Evolutionary conservation across 2,113 vertebrate genomes (phyloP).

Genomic region (Hypanus sabinus): DNA sequence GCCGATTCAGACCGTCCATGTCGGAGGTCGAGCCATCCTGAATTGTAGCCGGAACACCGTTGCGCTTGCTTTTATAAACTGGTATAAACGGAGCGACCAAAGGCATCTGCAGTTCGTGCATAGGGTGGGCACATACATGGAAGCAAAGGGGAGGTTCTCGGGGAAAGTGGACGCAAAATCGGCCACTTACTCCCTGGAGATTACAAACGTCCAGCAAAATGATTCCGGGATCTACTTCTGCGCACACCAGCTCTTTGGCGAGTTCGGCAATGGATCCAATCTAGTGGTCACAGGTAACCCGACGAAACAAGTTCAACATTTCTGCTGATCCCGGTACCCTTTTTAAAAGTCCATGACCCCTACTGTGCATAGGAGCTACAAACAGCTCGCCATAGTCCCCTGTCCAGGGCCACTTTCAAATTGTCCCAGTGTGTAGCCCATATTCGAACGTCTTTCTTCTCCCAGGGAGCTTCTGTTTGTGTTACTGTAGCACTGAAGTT

Average conservation of each 20-base stretch:
- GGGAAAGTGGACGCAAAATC: background rate
- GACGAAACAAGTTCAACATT: background rate
- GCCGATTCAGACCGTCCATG: background rate
- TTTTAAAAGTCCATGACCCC: too few relatives aligned
- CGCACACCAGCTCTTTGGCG: accelerated
- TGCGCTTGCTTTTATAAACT: accelerated
- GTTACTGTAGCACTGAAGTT: too few relatives aligned
- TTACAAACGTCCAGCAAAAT: background rate
- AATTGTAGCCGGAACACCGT: background rate
- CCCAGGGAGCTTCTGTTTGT: too few relatives aligned
- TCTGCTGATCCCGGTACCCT: too few relatives aligned
- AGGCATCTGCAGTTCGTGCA: background rate
- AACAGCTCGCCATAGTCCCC: too few relatives aligned
- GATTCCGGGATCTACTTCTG: background rate
- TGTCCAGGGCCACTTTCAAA: too few relatives aligned
- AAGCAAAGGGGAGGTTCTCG: background rate
- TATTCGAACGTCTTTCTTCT: too few relatives aligned
- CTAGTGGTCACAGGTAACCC: background rate
- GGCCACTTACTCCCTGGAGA: background rate
- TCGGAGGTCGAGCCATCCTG: background rate
- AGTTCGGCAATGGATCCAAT: background rate
- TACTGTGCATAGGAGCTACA: too few relatives aligned
- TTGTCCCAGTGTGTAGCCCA: too few relatives aligned
- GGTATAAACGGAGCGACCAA: background rate
- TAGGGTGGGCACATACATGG: background rate